Evolutionary conservation across 2,888 invertebrate genomes (phyloP), one percentile per base, ranked within the genome.

Genomic region (Vandiemenella viatica): DNA sequence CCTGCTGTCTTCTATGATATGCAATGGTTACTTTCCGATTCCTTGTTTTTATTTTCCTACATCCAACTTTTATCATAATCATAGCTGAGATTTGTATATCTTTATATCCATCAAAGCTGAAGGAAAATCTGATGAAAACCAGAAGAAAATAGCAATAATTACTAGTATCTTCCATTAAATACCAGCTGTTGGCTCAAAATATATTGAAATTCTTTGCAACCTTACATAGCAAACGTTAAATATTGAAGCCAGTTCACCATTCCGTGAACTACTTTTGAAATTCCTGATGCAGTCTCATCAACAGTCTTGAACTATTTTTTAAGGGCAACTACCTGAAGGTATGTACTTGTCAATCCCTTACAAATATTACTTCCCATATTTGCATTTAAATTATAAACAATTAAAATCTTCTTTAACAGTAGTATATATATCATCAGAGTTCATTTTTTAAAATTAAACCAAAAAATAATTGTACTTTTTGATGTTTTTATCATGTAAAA

Each of bases 141-240:
- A n/a, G n/a, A n/a, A n/a, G n/a, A n/a, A 92, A 67, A 85, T 90
- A 45, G 84, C 89, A 1, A 88, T 86, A 1, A 79, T 96, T 43
- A 82, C 90, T 50, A 83, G 81, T 32, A 88, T 96, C 61, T 93
- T 91, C 67, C 88, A 91, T 64, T 86, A 92, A 67, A 90, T 92
- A 47, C 92, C 92, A 0, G 89, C 91, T 0, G 90, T 92, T 2
- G 83, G 87, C 0, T 77, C 83, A 1, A 84, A 87, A 56, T 90
- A 90, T 62, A 85, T 95, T 47, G 89, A 90, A 54, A 82, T 84
- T 2, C 67, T 96, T 2, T 83, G 87, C 57, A 77, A 82, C 48
- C 70, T 91, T 3, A 86, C 90, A 0, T 96, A 96, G 65, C 88
- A 85, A 62, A 80, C 83, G n/a, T 72, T 96, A 37, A 74, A 85